Base-by-base conservation (phyloP, 2,888 invertebrate species). In the Saturnia japonica region DNA sequence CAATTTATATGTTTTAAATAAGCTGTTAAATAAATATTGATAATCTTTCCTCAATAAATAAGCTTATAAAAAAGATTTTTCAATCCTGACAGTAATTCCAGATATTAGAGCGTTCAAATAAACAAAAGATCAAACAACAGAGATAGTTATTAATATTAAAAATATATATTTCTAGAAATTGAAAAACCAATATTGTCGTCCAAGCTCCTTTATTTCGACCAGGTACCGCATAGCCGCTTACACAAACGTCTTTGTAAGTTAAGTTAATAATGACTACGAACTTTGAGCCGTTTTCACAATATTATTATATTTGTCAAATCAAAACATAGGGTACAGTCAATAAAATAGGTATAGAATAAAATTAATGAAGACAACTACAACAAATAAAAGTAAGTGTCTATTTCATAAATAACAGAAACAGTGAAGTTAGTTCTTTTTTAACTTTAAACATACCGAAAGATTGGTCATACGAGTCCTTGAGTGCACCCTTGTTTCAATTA, bases 131-230 rank as follows among this genome's bases (percentile, higher is more conserved):
- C n/a, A n/a, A n/a, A n/a, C n/a, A n/a, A n/a, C n/a, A n/a, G n/a
- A n/a, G n/a, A n/a, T n/a, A n/a, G n/a, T n/a, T n/a, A n/a, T n/a
- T n/a, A n/a, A n/a, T n/a, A n/a, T n/a, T n/a, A n/a, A n/a, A n/a
- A n/a, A n/a, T n/a, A n/a, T n/a, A n/a, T n/a, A n/a, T n/a, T n/a
- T n/a, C n/a, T n/a, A n/a, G n/a, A 71, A 73, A 54, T 54, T 0
- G n/a, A 71, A 69, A 73, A 68, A 74, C 62, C 69, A 34, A 7
- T 16, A 42, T 34, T 72, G 71, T 81, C 77, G 82, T 88, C 87
- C 88, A 94, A 93, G 93, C 93, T 91, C 89, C 88, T 94, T 94
- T 93, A 93, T 91, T 93, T 87, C 82, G 85, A 89, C 85, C 88
- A 88, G 81, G 82, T 84, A 81, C 81, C 69, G 43, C 62, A 69